A percentile compares a stretch with the other conserved stretches of the same genome.
Evolutionary conservation across 2,113 vertebrate genomes (phyloP).

Genomic region (Panthera tigris): DNA sequence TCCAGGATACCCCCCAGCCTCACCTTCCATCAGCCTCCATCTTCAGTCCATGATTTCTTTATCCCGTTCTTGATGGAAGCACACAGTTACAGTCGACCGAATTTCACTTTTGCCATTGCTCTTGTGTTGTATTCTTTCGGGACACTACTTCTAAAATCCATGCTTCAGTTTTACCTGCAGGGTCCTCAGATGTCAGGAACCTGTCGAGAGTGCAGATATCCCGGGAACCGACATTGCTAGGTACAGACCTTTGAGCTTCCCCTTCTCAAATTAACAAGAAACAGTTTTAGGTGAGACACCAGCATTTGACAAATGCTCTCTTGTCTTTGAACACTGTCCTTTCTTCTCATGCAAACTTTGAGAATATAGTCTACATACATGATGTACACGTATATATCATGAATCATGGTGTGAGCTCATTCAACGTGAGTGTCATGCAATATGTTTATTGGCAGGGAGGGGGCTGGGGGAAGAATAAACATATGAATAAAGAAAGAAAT

Average conservation of each 20-base stretch:
- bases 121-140: background rate
- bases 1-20: background rate
- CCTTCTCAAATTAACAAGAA: background rate
- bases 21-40: background rate
- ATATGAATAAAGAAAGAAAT: background rate
- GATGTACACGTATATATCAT: background rate
- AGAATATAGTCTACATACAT: background rate
- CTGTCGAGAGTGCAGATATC: background rate
- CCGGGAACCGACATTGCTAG: background rate
- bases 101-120: background rate
- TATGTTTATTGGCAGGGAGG: background rate
- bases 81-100: rapidly evolving
- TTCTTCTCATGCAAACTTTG: background rate
- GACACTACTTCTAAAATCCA: background rate
- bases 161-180: background rate
- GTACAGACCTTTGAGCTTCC: background rate
- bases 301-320: background rate
- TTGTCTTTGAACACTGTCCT: background rate
- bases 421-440: background rate
- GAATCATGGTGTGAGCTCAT: background rate
- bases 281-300: background rate
- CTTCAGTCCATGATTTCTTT: background rate
- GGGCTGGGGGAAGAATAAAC: background rate
- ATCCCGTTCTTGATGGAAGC: background rate
- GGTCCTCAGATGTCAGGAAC: background rate